phyloP scores from a whole-genome alignment of 2,888 invertebrate species.

The Acrobasis suavella region DNA sequence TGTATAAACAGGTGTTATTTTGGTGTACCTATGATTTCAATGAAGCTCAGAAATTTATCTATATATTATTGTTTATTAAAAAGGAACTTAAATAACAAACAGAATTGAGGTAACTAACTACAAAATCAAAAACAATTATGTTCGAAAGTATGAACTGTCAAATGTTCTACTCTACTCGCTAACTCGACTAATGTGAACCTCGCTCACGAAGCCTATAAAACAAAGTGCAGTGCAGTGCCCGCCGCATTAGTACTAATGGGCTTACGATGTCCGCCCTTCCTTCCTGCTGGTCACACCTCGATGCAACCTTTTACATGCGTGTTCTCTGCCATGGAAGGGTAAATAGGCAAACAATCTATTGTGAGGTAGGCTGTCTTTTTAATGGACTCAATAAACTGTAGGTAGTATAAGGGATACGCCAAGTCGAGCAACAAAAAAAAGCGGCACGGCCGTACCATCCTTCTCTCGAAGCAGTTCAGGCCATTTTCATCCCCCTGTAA shows the following conservation, averaged over 20 bases:
- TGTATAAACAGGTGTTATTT: no score
- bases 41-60: no score
- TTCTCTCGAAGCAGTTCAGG: no score
- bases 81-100: neutral
- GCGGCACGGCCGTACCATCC: no score
- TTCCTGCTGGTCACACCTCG: constrained; percentile 48
- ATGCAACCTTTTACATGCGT: constrained; percentile 30
- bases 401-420: no score
- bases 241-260: constrained; percentile 63
- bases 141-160: neutral
- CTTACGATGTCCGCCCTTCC: constrained; percentile 62
- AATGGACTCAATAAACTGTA: neutral
- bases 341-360: neutral
- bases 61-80: neutral
- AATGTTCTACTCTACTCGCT: neutral
- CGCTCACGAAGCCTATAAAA: constrained; percentile 31
- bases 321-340: neutral
- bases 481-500: no score
- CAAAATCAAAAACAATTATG: neutral
- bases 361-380: neutral
- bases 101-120: neutral
- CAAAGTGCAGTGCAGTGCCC: constrained; percentile 23
- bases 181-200: constrained; percentile 21
- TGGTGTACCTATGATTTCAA: no score
- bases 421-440: no score